Base-by-base conservation (phyloP, 2,888 invertebrate genomes). In the Melitaea athalia region DNA sequence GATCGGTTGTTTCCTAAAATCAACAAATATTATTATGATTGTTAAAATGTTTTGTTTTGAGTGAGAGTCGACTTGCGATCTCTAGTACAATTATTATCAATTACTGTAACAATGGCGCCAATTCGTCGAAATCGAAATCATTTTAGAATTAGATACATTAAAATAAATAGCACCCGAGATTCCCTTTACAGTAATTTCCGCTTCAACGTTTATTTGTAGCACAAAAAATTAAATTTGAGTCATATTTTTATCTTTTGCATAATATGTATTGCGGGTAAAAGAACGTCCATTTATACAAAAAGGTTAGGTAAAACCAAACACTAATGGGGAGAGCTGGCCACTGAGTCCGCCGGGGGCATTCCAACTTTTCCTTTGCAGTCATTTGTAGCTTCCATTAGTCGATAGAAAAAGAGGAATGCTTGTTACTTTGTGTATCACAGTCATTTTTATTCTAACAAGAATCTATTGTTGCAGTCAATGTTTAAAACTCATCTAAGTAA, bases 321-420 rank as follows among this genome's bases (percentile, higher is more conserved):
- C 66, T 71, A 67, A 69, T 68, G 59, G 55, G 59, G 47, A 79
- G 49, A 57, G 55, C 55, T 61, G 55, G 64, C 80, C 79, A 81
- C 72, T 71, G 65, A 85, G 82, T 75, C 77, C 78, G 79, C 72
- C 71, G 69, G 77, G 72, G 65, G 74, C 72, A 71, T 75, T 78
- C 72, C 75, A 83, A 86, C 82, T 85, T 85, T 82, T 79, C 76
- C 80, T 78, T 78, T 76, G 71, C 76, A 69, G 71, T 78, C 78
- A 78, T 80, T 81, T 79, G 74, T 77, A 76, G 74, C 77, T 79
- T 78, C 81, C 81, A 69, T 72, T 71, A 67, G 64, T 62, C 64
- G 55, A 67, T 62, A 63, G 59, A 55, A 63, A 69, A 67, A 68
- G 59, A 64, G 52, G 52, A 70, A 64, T 64, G 52, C 52, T 68